These are phyloP conservation scores for Pluvianellus socialis DNA, from an alignment of 2,113 vertebrate species.

Conservation along the genomic window DNA sequence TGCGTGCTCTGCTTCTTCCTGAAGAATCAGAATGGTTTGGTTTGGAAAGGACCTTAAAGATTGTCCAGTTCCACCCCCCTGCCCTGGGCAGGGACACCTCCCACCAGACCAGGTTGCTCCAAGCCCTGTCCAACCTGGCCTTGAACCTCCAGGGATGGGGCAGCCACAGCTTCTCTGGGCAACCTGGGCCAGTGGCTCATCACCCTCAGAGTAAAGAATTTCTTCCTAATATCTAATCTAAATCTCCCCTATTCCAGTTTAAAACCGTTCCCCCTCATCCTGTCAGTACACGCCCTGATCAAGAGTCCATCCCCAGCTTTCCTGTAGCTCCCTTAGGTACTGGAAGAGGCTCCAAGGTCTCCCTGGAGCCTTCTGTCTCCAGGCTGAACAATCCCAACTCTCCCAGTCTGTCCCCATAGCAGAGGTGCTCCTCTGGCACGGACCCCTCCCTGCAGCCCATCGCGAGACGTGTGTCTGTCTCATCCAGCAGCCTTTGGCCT, in stretches of 20 bases:
- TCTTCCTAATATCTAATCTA: background rate
- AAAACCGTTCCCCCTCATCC: background rate
- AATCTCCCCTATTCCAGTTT: background rate
- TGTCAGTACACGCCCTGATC: no score
- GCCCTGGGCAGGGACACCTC: background rate
- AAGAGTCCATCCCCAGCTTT: background rate
- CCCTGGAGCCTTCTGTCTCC: background rate
- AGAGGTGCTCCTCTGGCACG: background rate
- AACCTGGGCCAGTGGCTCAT: background rate
- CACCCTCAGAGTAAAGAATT: background rate
- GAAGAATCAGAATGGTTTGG: background rate
- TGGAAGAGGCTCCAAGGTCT: background rate
- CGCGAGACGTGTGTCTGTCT: accelerated
- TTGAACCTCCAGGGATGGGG: background rate
- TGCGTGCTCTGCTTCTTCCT: background rate
- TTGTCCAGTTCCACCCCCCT: background rate
- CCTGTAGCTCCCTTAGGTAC: background rate
- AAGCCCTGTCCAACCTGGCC: background rate
- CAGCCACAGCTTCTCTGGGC: background rate
- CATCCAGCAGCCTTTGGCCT: background rate
- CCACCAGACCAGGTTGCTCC: background rate
- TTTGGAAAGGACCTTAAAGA: background rate
- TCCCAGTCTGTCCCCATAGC: background rate
- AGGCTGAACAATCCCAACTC: background rate
- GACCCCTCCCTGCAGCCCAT: background rate